Evolutionary conservation across 1,140 invertebrate genomes (phyloP).

Genomic region (Dreissena rostriformis): DNA sequence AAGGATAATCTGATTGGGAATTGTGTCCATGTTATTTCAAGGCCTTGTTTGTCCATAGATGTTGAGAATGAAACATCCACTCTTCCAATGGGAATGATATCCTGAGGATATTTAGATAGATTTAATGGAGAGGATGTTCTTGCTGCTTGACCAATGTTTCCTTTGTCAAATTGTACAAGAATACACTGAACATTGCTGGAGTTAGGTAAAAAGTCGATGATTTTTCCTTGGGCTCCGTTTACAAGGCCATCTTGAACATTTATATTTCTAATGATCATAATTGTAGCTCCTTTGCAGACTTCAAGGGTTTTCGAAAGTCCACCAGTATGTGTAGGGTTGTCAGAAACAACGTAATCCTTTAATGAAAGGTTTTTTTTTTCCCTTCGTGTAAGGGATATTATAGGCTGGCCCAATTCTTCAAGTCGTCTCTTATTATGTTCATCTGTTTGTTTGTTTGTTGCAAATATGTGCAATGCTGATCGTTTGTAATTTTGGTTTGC

Average conservation of each 20-base stretch:
- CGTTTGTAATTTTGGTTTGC: constrained; percentile 26
- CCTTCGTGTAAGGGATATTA: constrained; percentile 19
- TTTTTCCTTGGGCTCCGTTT: constrained; percentile 36
- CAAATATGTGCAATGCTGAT: constrained; percentile 38
- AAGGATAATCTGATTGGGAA: constrained; percentile 30
- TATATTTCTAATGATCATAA: constrained; percentile 48
- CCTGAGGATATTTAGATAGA: constrained; percentile 1
- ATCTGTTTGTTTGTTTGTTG: constrained; percentile 34
- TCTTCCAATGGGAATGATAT: constrained; percentile 23
- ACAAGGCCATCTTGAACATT: constrained; percentile 48
- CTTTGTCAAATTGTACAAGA: constrained; percentile 44
- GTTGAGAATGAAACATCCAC: constrained; percentile 45
- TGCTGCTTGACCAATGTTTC: constrained; percentile 21
- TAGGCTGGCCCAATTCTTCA: constrained; percentile 15
- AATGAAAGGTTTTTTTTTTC: constrained; percentile 27
- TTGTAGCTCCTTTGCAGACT: constrained; percentile 31
- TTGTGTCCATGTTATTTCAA: constrained; percentile 45
- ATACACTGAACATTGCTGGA: constrained; percentile 19
- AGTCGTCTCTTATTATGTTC: constrained; percentile 37
- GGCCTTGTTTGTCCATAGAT: constrained; percentile 3
- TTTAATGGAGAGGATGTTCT: constrained; percentile 25
- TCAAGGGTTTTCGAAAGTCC: constrained; percentile 38
- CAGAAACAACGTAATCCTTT: constrained; percentile 33
- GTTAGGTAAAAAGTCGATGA: constrained; percentile 22
- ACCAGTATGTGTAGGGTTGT: constrained; percentile 35